These are phyloP conservation scores for Sthenelais limicola DNA, from an alignment of 2,888 invertebrate species.

Conservation along the genomic window DNA sequence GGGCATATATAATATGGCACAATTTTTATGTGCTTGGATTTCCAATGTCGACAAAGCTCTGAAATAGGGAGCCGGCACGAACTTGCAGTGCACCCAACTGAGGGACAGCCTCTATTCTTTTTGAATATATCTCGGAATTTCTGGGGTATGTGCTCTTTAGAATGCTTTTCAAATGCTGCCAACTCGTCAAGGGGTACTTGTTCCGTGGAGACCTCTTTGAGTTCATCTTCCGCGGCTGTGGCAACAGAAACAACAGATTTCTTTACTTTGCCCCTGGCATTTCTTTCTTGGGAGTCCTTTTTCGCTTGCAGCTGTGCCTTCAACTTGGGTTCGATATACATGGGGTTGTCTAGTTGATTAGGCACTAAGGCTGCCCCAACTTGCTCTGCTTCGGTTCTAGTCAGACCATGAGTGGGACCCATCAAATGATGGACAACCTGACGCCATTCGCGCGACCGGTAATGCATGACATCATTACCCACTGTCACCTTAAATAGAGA, in stretches of 20 bases:
- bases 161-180: neutral
- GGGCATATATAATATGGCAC: constrained; percentile 7
- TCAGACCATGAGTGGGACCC: neutral
- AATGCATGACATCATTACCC: too few species aligned
- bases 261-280: neutral
- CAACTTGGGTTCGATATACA: neutral
- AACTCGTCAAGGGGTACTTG: neutral
- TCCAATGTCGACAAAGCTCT: constrained; percentile 16
- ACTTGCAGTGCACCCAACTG: neutral
- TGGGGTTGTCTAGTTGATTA: constrained; percentile 7
- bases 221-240: neutral
- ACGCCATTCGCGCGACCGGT: neutral
- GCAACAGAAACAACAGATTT: neutral
- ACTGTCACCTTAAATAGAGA: too few species aligned
- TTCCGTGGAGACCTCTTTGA: neutral
- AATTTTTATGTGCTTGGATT: neutral
- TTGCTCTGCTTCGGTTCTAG: neutral
- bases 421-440: constrained; percentile 1
- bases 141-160: neutral
- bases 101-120: neutral
- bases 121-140: neutral
- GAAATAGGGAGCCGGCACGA: neutral
- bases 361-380: neutral
- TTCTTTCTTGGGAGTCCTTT: neutral
- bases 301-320: too few species aligned